These are phyloP conservation scores for Parazoanthus darwini DNA, from an alignment of 92 coral and sea anemone genomes.

Conservation along the genomic window DNA sequence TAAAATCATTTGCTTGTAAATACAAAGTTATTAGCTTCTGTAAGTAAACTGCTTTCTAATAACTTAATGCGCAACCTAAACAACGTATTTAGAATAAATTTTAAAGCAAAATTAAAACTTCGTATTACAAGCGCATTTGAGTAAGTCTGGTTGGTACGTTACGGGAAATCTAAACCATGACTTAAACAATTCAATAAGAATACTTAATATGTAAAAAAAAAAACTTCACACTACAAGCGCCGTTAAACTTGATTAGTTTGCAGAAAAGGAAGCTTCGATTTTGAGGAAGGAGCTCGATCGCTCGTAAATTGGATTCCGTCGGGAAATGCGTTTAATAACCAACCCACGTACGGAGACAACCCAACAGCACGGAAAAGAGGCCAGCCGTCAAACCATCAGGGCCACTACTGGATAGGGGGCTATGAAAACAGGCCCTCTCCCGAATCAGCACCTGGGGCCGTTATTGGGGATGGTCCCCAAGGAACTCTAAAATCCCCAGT, in stretches of 20 bases:
- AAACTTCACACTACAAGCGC: background rate
- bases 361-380: conserved; percentile 50
- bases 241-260: conserved; percentile 1
- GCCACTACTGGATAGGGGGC: conserved; percentile 54
- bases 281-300: conserved; percentile 50
- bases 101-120: no score
- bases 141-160: no score
- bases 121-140: no score
- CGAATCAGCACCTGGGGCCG: conserved; percentile 22
- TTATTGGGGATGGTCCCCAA: conserved; percentile 24
- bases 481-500: conserved; percentile 52
- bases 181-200: background rate
- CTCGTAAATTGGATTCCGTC: conserved; percentile 54
- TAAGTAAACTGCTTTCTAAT: no score
- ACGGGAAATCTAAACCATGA: no score
- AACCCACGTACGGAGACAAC: conserved; percentile 79
- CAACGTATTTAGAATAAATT: no score
- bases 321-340: conserved; percentile 56
- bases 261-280: conserved; percentile 51
- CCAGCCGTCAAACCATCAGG: conserved; percentile 61
- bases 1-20: no score
- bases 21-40: no score
- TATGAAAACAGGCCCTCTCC: conserved; percentile 42
- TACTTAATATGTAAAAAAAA: no score
- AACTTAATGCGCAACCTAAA: no score